Evolutionary conservation across 2,797 vertebrate genomes (phyloP).

Genomic region (Myotis daubentonii): DNA sequence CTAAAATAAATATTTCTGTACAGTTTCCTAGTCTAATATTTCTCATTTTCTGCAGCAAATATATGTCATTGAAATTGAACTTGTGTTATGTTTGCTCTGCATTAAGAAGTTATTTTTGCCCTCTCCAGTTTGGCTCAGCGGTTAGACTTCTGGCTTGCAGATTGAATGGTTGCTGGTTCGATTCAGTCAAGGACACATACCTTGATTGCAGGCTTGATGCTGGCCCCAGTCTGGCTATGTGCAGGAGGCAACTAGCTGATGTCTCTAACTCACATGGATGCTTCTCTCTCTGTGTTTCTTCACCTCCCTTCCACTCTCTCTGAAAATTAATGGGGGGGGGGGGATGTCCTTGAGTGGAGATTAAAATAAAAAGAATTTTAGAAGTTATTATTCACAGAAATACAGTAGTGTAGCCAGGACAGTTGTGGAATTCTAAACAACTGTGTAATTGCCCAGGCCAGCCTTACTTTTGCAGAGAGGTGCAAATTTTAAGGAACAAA

Average conservation of each 20-base stretch:
- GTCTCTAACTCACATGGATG: no score
- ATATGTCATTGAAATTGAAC: neutral
- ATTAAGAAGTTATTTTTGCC: neutral
- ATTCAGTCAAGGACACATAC: no score
- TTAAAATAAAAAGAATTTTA: no score
- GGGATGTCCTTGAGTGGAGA: no score
- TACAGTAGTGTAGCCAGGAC: no score
- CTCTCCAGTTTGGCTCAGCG: no score
- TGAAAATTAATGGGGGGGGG: no score
- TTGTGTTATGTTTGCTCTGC: neutral
- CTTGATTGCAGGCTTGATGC: no score
- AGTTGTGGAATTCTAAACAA: neutral
- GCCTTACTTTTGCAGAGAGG: neutral
- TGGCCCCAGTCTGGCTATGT: rapidly evolving
- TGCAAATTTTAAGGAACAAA: neutral
- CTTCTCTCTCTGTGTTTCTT: neutral
- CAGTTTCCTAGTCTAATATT: neutral
- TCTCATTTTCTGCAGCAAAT: neutral
- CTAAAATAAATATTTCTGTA: neutral
- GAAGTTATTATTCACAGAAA: no score
- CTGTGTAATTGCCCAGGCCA: neutral
- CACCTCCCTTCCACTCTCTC: neutral
- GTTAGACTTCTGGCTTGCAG: no score
- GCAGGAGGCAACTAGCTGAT: no score
- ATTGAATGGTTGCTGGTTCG: no score